phyloP scores from a whole-genome alignment of 2,113 vertebrate genomes.

The Cottus gobio region DNA sequence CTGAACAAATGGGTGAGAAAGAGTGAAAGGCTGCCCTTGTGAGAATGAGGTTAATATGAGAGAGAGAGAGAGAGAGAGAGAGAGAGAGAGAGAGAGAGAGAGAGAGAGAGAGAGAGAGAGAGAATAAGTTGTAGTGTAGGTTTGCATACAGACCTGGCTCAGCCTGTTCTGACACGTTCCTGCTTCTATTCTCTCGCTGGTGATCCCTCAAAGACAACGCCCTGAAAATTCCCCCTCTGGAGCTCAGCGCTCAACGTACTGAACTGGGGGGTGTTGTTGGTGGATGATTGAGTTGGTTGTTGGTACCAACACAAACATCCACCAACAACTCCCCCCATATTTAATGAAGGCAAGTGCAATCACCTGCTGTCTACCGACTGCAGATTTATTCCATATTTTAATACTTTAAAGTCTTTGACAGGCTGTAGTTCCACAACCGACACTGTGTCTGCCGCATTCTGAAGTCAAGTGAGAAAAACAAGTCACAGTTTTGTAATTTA shows the following conservation, averaged over 20 bases:
- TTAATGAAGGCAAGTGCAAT: neutral
- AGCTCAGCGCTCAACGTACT: constrained; percentile 11
- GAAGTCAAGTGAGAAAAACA: neutral
- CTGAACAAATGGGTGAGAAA: neutral
- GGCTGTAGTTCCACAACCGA: neutral
- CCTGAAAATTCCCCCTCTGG: constrained; percentile 63
- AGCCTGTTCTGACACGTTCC: constrained; percentile 74
- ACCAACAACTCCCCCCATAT: neutral
- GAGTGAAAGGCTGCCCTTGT: neutral
- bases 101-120: neutral
- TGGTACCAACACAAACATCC: neutral
- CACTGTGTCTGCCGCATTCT: too few relatives aligned
- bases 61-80: neutral
- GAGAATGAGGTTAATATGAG: neutral
- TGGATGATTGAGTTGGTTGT: too few relatives aligned
- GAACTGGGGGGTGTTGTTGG: neutral
- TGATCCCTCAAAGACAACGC: constrained; percentile 68
- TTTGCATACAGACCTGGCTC: constrained; percentile 50
- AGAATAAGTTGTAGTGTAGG: neutral
- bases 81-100: neutral
- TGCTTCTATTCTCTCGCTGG: constrained; percentile 46
- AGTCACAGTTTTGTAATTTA: neutral
- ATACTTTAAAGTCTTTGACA: neutral
- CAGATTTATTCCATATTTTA: neutral
- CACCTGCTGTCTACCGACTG: neutral